Percentiles rank a stretch among this genome's conserved stretches.
Conservation (phyloP, 2,797 vertebrate species). For the Coreius guichenoti region DNA sequence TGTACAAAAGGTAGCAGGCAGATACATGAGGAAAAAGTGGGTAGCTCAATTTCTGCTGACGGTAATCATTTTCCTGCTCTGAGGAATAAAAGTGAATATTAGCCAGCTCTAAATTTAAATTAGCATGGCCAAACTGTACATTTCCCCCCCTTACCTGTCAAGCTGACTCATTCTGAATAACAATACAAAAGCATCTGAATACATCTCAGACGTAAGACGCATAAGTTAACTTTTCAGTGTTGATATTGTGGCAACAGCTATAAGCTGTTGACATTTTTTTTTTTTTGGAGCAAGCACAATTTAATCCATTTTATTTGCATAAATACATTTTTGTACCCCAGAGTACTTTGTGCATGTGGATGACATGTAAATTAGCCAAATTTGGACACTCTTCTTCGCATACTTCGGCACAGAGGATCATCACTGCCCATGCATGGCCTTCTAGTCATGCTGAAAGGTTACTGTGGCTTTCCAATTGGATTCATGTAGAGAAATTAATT, state of each 20-base stretch:
- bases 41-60: conserved; percentile 32
- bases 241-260: conserved; percentile 63
- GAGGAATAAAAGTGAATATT: conserved; percentile 33
- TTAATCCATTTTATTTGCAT: conserved; percentile 68
- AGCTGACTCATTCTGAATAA: conserved; percentile 22
- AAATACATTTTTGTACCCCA: conserved; percentile 59
- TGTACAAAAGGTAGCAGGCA: conserved; percentile 3
- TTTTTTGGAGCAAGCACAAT: conserved; percentile 59
- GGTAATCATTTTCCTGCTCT: conserved; percentile 7
- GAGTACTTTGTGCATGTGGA: conserved; percentile 56
- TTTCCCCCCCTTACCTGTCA: neutral
- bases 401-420: conserved; percentile 36
- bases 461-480: conserved; percentile 47
- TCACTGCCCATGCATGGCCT: conserved; percentile 38
- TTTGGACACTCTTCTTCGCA: conserved; percentile 14
- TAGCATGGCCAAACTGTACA: conserved; percentile 37
- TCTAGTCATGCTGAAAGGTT: conserved; percentile 49
- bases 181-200: conserved; percentile 30
- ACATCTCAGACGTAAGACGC: neutral
- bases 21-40: neutral
- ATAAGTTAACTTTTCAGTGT: conserved; percentile 52
- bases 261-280: conserved; percentile 61
- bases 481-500: conserved; percentile 54
- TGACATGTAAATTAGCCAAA: conserved; percentile 51
- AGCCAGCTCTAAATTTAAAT: conserved; percentile 38